phyloP scores from a whole-genome alignment of 1,140 invertebrate genomes.

The Helicoverpa armigera region DNA sequence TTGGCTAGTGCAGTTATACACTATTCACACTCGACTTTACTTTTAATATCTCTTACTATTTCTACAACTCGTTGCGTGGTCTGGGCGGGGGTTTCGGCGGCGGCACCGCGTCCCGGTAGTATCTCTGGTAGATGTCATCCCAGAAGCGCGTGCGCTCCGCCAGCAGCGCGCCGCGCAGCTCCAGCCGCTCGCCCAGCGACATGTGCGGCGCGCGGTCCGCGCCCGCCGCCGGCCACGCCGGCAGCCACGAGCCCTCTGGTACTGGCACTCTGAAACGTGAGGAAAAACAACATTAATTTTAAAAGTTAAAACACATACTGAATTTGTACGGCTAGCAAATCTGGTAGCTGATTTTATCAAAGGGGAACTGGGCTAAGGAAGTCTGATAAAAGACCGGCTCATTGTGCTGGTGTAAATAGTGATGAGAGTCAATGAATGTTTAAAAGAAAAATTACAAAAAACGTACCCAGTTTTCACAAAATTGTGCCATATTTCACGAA shows the following conservation, averaged over 20 bases:
- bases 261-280: conserved; percentile 61
- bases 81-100: conserved; percentile 4
- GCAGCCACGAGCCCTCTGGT: conserved; percentile 51
- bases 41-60: too few species aligned
- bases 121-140: conserved; percentile 61
- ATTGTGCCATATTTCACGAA: conserved; percentile 54
- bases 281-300: not conserved
- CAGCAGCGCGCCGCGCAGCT: conserved; percentile 38
- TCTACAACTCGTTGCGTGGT: not conserved
- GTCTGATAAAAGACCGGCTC: too few species aligned
- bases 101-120: conserved; percentile 53
- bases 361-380: too few species aligned
- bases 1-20: too few species aligned
- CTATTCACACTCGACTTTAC: too few species aligned
- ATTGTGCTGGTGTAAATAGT: too few species aligned
- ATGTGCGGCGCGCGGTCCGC: conserved; percentile 57
- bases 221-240: conserved; percentile 59
- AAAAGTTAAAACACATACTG: too few species aligned
- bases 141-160: too few species aligned
- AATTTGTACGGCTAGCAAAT: too few species aligned
- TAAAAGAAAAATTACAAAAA: not conserved
- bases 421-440: too few species aligned
- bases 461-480: conserved; percentile 32
- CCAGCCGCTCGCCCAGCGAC: conserved; percentile 52
- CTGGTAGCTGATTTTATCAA: too few species aligned